Percentiles rank a stretch among this genome's conserved stretches.
Conservation (phyloP, 1,140 invertebrate species). For the Sipha flava region DNA sequence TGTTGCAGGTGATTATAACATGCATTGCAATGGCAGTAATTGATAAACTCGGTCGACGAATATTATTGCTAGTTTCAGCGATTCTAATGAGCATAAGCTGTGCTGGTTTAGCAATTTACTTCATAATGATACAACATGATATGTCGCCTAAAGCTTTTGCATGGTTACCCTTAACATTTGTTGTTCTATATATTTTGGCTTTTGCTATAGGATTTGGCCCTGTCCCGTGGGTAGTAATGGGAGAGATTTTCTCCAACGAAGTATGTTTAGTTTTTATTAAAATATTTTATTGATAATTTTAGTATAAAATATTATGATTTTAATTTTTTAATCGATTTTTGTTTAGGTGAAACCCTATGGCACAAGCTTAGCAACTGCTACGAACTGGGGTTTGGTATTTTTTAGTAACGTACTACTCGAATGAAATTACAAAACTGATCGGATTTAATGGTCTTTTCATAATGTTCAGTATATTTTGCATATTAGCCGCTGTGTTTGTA, state of each 20-base stretch:
- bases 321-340: neutral
- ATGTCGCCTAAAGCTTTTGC: slow-evolving; percentile 37
- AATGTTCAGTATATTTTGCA: slow-evolving; percentile 63
- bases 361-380: neutral
- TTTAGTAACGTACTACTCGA: slow-evolving; percentile 68
- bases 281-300: neutral
- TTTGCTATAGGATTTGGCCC: slow-evolving; percentile 45
- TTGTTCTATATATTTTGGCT: slow-evolving; percentile 49
- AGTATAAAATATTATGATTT: neutral
- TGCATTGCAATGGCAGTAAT: slow-evolving; percentile 60
- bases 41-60: slow-evolving; percentile 62
- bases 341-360: neutral
- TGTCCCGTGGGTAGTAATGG: slow-evolving; percentile 52
- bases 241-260: slow-evolving; percentile 53
- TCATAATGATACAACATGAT: slow-evolving; percentile 35
- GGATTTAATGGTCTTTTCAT: slow-evolving; percentile 66
- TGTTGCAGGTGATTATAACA: slow-evolving; percentile 42
- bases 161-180: slow-evolving; percentile 49
- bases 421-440: slow-evolving; percentile 49
- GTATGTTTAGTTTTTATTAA: neutral
- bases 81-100: slow-evolving; percentile 56
- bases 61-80: slow-evolving; percentile 57
- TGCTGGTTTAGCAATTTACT: slow-evolving; percentile 53
- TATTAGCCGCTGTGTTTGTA: slow-evolving; percentile 50
- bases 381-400: slow-evolving; percentile 52